Evolutionary conservation across 2,113 vertebrate species (phyloP).

Genomic region (Passer domesticus): DNA sequence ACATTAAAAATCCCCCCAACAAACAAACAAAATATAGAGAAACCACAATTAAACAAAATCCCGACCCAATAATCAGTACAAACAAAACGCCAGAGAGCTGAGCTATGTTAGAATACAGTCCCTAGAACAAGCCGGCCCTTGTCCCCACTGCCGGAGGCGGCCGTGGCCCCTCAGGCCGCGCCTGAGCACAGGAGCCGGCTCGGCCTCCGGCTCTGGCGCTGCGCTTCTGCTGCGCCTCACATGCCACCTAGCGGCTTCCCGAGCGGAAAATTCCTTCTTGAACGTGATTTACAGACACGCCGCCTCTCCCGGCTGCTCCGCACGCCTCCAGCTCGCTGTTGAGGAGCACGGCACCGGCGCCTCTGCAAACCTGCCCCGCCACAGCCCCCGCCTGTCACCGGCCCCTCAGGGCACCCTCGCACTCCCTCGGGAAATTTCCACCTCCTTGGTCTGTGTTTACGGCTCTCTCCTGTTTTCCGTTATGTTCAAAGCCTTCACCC

Average conservation of each 20-base stretch:
- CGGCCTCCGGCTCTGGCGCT: background rate
- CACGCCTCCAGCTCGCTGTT: rapidly evolving
- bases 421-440: background rate
- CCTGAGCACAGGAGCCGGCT: background rate
- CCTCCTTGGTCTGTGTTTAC: background rate
- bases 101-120: rapidly evolving
- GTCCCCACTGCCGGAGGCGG: rapidly evolving
- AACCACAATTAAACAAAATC: background rate
- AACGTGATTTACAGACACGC: background rate
- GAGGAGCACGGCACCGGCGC: rapidly evolving
- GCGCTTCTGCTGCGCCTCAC: constrained; percentile 39
- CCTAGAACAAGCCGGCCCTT: rapidly evolving
- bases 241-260: constrained; percentile 72
- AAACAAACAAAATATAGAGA: background rate
- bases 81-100: rapidly evolving
- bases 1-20: background rate
- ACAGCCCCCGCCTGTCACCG: rapidly evolving
- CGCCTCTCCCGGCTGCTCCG: rapidly evolving
- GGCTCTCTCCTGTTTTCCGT: background rate
- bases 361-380: rapidly evolving
- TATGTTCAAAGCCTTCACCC: background rate
- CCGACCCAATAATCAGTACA: background rate
- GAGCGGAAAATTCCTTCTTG: constrained; percentile 12
- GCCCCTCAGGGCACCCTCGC: background rate
- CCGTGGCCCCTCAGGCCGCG: rapidly evolving